A percentile compares a stretch with the other conserved stretches of the same genome.
phyloP scores from a whole-genome alignment of 2,797 vertebrate species.

The Spinus pinus region DNA sequence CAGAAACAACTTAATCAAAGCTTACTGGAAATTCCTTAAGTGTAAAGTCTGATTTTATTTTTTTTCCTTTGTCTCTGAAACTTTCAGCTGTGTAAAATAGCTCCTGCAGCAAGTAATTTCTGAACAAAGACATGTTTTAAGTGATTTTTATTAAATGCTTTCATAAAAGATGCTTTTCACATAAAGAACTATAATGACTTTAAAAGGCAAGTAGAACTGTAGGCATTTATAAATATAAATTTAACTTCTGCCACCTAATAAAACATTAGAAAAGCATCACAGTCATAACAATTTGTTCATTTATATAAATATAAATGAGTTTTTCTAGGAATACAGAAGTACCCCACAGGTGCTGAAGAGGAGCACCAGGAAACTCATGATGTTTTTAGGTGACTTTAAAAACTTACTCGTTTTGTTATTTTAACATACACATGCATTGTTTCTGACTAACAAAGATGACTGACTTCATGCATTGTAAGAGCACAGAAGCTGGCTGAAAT shows the following conservation, averaged over 20 bases:
- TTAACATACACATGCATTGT: neutral
- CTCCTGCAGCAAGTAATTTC: neutral
- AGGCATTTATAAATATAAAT: neutral
- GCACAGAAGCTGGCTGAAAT: neutral
- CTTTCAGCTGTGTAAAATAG: neutral
- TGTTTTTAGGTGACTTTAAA: neutral
- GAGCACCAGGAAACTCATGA: neutral
- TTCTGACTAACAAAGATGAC: neutral
- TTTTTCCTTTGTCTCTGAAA: neutral
- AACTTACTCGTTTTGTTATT: neutral
- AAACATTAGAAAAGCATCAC: neutral
- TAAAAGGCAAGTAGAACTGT: neutral
- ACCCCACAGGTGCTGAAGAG: neutral
- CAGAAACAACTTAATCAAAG: neutral
- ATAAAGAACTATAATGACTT: neutral
- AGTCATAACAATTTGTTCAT: neutral
- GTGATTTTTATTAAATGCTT: neutral
- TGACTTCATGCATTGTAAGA: neutral
- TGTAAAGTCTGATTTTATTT: neutral
- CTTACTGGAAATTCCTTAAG: neutral
- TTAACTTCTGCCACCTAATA: neutral
- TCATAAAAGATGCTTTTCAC: neutral
- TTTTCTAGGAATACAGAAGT: neutral
- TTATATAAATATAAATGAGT: neutral
- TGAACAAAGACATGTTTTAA: neutral